phyloP scores from a whole-genome alignment of 1,140 invertebrate genomes.

The Drosophila serrata region DNA sequence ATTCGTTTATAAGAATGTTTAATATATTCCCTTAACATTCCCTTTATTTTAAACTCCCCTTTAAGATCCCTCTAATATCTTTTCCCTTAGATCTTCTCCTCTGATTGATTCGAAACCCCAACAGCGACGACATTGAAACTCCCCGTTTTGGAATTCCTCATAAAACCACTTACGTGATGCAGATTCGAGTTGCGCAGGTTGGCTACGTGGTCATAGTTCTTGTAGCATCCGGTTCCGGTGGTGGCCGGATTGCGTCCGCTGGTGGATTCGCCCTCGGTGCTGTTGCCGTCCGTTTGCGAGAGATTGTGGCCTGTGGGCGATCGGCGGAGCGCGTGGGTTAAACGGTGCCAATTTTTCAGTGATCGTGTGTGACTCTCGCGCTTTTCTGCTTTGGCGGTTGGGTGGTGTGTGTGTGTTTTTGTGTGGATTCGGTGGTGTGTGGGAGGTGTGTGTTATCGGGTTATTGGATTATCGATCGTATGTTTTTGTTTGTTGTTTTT shows the following conservation, averaged over 20 bases:
- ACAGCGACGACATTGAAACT: not conserved
- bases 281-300: slow-evolving; percentile 94
- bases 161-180: slow-evolving; percentile 86
- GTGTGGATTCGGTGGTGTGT: slow-evolving; percentile 26
- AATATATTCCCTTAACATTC: not conserved
- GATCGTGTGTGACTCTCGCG: slow-evolving; percentile 85
- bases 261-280: slow-evolving; percentile 92
- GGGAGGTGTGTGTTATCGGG: slow-evolving; percentile 25
- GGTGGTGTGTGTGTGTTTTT: slow-evolving; percentile 12
- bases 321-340: slow-evolving; percentile 86
- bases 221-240: slow-evolving; percentile 93
- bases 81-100: not conserved
- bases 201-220: slow-evolving; percentile 92
- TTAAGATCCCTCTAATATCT: no score
- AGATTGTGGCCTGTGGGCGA: slow-evolving; percentile 93
- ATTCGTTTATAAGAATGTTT: not conserved
- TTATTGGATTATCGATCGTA: slow-evolving; percentile 42
- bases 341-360: slow-evolving; percentile 85
- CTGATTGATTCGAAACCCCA: slow-evolving; percentile 11
- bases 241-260: slow-evolving; percentile 89
- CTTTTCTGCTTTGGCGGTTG: slow-evolving; percentile 76
- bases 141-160: not conserved
- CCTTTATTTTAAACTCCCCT: not conserved
- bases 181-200: slow-evolving; percentile 88
- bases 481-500: slow-evolving; percentile 33